Conservation (phyloP, 2,113 vertebrate species). For the Condylura cristata region DNA sequence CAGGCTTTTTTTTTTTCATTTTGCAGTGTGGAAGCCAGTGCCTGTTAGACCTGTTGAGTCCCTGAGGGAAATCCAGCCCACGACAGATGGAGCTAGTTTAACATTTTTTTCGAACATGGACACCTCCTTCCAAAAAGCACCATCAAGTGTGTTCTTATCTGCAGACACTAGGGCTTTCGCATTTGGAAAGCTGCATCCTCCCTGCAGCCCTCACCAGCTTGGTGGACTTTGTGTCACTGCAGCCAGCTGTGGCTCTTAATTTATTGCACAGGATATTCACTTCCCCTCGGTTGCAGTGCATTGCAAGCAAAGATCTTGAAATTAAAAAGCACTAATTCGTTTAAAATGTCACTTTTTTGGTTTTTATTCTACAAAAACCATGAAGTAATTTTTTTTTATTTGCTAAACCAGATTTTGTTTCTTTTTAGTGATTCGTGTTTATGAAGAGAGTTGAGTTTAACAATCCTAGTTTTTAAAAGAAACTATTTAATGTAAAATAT, state of each 20-base stretch:
- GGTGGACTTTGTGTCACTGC: constrained; percentile 54
- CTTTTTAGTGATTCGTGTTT: constrained; percentile 83
- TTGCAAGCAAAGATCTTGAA: constrained; percentile 84
- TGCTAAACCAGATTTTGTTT: constrained; percentile 84
- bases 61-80: background rate
- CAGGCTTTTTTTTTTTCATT: background rate
- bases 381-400: constrained; percentile 79
- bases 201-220: constrained; percentile 73
- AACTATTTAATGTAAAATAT: constrained; percentile 93
- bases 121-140: constrained; percentile 63
- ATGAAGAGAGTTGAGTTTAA: constrained; percentile 86
- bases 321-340: constrained; percentile 88
- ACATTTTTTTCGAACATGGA: background rate
- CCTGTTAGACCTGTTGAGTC: constrained; percentile 2
- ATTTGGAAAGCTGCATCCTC: constrained; percentile 71
- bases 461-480: constrained; percentile 86
- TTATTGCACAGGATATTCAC: constrained; percentile 87
- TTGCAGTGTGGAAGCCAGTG: constrained; percentile 25
- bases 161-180: constrained; percentile 49
- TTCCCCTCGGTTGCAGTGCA: constrained; percentile 82
- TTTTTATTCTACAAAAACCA: constrained; percentile 89
- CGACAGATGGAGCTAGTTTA: constrained; percentile 29
- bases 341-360: constrained; percentile 87
- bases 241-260: constrained; percentile 84
- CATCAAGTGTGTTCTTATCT: constrained; percentile 63